Evolutionary conservation across 2,113 vertebrate species (phyloP).

Genomic region (Phylloscopus trochilus): DNA sequence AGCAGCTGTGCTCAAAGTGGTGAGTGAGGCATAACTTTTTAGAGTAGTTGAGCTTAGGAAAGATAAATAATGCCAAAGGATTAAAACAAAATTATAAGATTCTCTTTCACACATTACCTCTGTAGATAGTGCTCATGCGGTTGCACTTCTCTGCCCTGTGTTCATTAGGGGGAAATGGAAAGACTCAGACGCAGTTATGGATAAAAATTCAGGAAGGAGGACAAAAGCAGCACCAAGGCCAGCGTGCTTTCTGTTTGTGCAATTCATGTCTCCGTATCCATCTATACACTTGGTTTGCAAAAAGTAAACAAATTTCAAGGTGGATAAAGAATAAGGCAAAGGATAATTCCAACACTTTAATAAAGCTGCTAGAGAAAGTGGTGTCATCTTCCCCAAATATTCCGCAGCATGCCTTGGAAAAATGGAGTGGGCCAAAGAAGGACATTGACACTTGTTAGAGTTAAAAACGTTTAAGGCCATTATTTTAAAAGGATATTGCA

Average conservation of each 20-base stretch:
- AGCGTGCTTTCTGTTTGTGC: neutral
- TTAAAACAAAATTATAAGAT: neutral
- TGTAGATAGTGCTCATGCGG: neutral
- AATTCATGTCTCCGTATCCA: neutral
- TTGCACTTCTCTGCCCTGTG: neutral
- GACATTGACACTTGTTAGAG: neutral
- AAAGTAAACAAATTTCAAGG: neutral
- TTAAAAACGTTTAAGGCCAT: neutral
- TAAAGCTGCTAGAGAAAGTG: neutral
- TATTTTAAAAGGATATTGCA: neutral
- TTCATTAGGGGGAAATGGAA: neutral
- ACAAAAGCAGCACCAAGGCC: neutral
- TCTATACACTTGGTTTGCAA: neutral
- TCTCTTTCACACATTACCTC: neutral
- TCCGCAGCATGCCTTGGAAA: neutral
- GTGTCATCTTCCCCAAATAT: neutral
- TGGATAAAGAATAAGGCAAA: neutral
- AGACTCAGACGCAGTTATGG: rapidly evolving
- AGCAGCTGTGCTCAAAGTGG: rapidly evolving
- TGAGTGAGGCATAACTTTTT: neutral
- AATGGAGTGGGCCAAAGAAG: neutral
- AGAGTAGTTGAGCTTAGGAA: neutral
- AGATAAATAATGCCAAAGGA: neutral
- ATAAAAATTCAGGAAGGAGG: neutral
- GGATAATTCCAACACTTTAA: neutral